Base-by-base conservation (phyloP, 2,113 vertebrate species). In the Chunga burmeisteri region DNA sequence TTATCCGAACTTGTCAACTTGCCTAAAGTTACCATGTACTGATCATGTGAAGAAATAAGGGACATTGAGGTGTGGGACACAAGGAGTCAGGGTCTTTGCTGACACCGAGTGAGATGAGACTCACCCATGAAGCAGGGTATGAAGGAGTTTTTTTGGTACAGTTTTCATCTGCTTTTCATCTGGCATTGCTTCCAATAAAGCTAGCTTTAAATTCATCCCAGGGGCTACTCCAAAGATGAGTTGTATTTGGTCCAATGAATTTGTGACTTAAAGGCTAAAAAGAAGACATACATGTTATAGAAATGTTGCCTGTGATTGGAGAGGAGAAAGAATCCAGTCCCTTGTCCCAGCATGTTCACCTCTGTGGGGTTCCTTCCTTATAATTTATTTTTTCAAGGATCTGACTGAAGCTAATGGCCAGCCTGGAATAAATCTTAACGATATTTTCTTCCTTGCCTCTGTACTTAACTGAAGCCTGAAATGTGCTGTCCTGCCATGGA, bases 201-300 rank as follows among this genome's bases (percentile, higher is more conserved):
- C 27, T 72, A 81, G 21, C 62, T 83, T 29, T 79, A 42, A 94
- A 79, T 93, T 95, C 7, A 75, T 86, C 40, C 47, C 44, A 78
- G 55, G n/a, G 40, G 13, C 36, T 81, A 7, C 26, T 88, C 72
- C 63, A 72, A 80, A 88, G 59, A 46, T 68, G 7, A 87, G 13
- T 49, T 88, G 10, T 58, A 61, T 86, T 75, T 81, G 16, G 44
- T 59, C 55, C 40, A 30, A 5, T 93, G 66, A 68, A 80, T 94
- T 94, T 96, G 67, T 93, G 91, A 86, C 66, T 91, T 89, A 52
- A 75, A 81, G 66, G 46, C 47, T 95, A 36, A 68, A 94, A 92
- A 49, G 62, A 86, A 81, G 66, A 52, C 15, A 38, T 61, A 23
- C 2, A 1, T 42, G 3, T 68, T 79, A 42, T 20, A 34, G 88